Conservation (phyloP, 2,888 invertebrate species). For the Conops quadrifasciatus region DNA sequence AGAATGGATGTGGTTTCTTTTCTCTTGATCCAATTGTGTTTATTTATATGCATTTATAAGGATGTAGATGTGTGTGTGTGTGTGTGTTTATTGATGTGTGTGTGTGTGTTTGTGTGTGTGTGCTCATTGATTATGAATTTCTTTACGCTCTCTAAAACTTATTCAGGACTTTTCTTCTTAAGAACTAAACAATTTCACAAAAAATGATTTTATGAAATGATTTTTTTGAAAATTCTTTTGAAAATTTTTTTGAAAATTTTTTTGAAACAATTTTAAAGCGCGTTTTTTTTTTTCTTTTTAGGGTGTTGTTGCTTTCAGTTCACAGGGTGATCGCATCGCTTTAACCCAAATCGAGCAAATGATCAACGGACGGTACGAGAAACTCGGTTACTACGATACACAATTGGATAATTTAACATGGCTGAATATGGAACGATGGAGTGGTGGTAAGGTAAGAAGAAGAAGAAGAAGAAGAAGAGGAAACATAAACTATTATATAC, state of each 20-base stretch:
- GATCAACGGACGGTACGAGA: conserved; percentile 91
- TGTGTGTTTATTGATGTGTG: neutral
- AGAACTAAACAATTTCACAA: neutral
- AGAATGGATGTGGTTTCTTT: too few relatives aligned
- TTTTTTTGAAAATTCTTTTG: neutral
- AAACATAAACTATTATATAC: too few relatives aligned
- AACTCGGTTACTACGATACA: conserved; percentile 95
- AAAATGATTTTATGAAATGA: too few relatives aligned
- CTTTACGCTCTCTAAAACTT: neutral
- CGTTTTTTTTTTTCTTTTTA: conserved; percentile 60
- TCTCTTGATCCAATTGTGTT: too few relatives aligned
- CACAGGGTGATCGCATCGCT: conserved; percentile 98
- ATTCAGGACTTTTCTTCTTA: neutral
- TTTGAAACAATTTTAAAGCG: neutral
- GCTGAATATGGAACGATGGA: conserved; percentile 91
- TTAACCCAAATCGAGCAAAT: conserved; percentile 98
- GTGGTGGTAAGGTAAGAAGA: conserved; percentile 70
- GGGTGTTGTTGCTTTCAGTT: conserved; percentile 98
- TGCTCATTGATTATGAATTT: neutral
- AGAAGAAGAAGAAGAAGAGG: too few relatives aligned
- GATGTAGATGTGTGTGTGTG: neutral
- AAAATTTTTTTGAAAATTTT: neutral
- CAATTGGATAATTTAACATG: conserved; percentile 95
- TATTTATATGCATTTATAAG: too few relatives aligned
- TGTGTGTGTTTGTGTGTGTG: conserved; percentile 1